Conservation (phyloP, 2,113 vertebrate species). For the Cyprinodon variegatus region DNA sequence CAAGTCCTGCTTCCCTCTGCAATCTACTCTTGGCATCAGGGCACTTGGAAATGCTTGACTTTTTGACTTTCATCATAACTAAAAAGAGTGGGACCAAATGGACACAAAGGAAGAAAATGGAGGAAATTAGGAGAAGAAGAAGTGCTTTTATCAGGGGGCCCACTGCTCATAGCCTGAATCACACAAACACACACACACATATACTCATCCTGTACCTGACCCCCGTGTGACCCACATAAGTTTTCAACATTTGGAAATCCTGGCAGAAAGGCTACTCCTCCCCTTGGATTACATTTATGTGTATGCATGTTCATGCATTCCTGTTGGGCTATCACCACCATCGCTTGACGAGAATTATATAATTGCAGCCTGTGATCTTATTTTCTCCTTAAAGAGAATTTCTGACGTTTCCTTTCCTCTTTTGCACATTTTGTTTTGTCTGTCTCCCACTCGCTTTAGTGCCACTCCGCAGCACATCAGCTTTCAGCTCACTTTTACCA, state of each 20-base stretch:
- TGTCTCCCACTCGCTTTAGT: slow-evolving; percentile 63
- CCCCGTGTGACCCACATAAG: slow-evolving; percentile 83
- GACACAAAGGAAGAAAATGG: slow-evolving; percentile 57
- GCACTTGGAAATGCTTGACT: slow-evolving; percentile 64
- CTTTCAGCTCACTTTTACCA: slow-evolving; percentile 21
- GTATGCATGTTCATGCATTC: slow-evolving; percentile 73
- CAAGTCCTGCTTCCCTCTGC: slow-evolving; percentile 45
- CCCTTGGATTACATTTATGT: slow-evolving; percentile 60
- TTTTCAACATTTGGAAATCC: slow-evolving; percentile 84
- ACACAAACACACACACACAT: slow-evolving; percentile 18
- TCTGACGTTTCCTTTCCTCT: slow-evolving; percentile 82
- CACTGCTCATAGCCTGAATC: slow-evolving; percentile 45
- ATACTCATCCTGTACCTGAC: slow-evolving; percentile 85
- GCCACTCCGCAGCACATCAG: slow-evolving; percentile 32
- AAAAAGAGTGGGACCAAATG: slow-evolving; percentile 67
- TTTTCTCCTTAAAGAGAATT: slow-evolving; percentile 88
- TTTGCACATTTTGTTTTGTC: slow-evolving; percentile 74
- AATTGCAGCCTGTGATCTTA: slow-evolving; percentile 93
- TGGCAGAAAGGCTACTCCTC: slow-evolving; percentile 84
- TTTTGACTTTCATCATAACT: slow-evolving; percentile 72
- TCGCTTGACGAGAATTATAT: slow-evolving; percentile 95
- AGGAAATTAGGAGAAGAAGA: slow-evolving; percentile 70
- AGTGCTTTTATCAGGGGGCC: slow-evolving; percentile 73
- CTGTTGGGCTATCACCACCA: slow-evolving; percentile 86
- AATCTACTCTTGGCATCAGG: slow-evolving; percentile 71